A percentile compares a stretch with the other conserved stretches of the same genome.
Evolutionary conservation across 1,140 invertebrate species (phyloP).

Genomic region (Hydropsyche tenuis): DNA sequence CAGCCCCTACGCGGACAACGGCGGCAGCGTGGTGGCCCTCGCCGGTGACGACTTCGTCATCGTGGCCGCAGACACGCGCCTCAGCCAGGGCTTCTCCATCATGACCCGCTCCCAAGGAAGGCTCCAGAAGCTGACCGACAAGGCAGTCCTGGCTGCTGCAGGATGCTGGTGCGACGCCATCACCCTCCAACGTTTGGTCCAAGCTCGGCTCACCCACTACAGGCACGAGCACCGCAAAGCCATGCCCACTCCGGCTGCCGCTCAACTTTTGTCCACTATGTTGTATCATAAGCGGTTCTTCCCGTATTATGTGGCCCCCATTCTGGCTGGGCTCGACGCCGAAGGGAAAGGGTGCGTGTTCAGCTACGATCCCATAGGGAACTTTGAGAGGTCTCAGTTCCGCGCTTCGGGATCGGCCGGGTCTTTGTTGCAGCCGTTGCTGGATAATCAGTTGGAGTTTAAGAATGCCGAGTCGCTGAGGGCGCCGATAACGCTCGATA

Average conservation of each 20-base stretch:
- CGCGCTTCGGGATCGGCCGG: constrained; percentile 85
- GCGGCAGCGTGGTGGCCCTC: constrained; percentile 88
- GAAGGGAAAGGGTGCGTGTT: constrained; percentile 93
- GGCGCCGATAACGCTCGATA: constrained; percentile 72
- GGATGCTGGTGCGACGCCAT: constrained; percentile 99
- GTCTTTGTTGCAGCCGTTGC: constrained; percentile 79
- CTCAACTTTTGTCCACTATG: constrained; percentile 95
- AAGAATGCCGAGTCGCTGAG: constrained; percentile 79
- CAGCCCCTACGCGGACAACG: constrained; percentile 78
- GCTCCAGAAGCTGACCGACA: constrained; percentile 78
- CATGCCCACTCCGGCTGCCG: constrained; percentile 91
- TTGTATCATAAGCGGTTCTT: constrained; percentile 98
- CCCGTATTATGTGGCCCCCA: constrained; percentile 96
- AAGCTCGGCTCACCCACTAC: constrained; percentile 93
- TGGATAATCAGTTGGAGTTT: constrained; percentile 90
- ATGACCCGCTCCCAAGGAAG: constrained; percentile 88
- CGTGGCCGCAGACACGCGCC: constrained; percentile 88
- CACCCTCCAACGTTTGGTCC: constrained; percentile 84
- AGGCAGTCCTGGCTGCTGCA: constrained; percentile 85
- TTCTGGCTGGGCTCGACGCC: constrained; percentile 87
- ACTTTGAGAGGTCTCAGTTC: constrained; percentile 82
- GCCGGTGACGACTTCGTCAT: constrained; percentile 90
- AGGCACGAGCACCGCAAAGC: constrained; percentile 92
- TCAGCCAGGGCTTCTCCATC: constrained; percentile 89
- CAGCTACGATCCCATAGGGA: constrained; percentile 97